Evolutionary conservation across 2,888 invertebrate species (phyloP), one percentile per base, ranked within the genome.

Genomic region (Bombylius major): DNA sequence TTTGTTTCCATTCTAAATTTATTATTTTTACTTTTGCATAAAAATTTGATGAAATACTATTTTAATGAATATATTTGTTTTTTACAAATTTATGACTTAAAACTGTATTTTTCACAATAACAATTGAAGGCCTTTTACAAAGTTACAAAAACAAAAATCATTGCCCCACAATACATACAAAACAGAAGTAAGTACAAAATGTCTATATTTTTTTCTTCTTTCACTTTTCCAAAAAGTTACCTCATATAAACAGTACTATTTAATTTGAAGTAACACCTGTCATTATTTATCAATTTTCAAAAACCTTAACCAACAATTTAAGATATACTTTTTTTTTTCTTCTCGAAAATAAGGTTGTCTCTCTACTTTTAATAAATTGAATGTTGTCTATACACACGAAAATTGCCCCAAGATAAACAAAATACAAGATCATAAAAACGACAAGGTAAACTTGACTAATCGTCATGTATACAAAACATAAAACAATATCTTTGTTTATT

Each of bases 251-350:
- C 48, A 34, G 42, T 39, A 53, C 34, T 48, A 48, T 42, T 42
- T 42, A 48, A 53, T 48, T 53, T 53, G 31, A 48, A 42, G 36
- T 42, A 54, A 54, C 50, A 54, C 54, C 54, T 54, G 54, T 54
- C 54, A 54, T 54, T 54, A 54, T 54, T 54, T 54, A 54, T 54
- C 54, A 54, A 54, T 54, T 54, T 54, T 54, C 54, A 34, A 54
- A 54, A 54, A 50, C 42, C 50, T 50, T 54, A 54, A 54, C 54
- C 54, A 12, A 50, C 48, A 54, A 54, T 54, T 54, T 54, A 48
- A 54, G 54, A 45, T 54, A 45, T 50, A 11, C 1, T 42, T 42
- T 42, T 42, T 6, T 36, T 36, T 42, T 42, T 42, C 11, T 42
- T 5, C 4, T 42, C n/a, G 8, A 11, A 42, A 42, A 36, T 23